Evolutionary conservation across 2,797 vertebrate species (phyloP).

Genomic region (Pseudochirops cupreus): DNA sequence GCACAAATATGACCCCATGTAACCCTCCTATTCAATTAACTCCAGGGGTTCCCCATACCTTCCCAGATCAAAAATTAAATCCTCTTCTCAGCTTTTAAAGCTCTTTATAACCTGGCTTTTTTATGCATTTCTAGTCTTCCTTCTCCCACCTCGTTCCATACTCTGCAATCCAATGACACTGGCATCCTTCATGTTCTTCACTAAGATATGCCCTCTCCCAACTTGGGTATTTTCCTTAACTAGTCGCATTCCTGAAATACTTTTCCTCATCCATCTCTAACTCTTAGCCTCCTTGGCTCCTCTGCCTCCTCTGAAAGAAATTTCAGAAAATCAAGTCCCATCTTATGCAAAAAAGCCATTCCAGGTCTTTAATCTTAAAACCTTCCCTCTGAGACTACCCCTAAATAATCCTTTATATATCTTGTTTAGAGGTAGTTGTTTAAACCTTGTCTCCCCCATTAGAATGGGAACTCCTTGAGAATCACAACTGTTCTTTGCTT

Average conservation of each 20-base stretch:
- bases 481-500: neutral
- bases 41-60: neutral
- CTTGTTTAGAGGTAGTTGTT: neutral
- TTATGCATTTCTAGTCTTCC: neutral
- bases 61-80: neutral
- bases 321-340: neutral
- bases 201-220: neutral
- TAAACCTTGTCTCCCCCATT: neutral
- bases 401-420: neutral
- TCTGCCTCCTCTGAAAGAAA: no score
- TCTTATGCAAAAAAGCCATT: neutral
- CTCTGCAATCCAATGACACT: neutral
- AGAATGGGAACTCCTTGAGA: neutral
- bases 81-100: neutral
- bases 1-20: neutral
- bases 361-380: neutral
- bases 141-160: neutral
- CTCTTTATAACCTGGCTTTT: neutral
- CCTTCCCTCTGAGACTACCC: neutral
- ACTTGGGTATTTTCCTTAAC: neutral
- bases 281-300: neutral
- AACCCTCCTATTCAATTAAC: neutral
- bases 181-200: neutral
- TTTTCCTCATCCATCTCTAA: neutral
- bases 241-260: neutral